Percentiles rank a stretch among this genome's conserved stretches.
phyloP scores from a whole-genome alignment of 2,888 invertebrate species.

The Pandemis heparana region DNA sequence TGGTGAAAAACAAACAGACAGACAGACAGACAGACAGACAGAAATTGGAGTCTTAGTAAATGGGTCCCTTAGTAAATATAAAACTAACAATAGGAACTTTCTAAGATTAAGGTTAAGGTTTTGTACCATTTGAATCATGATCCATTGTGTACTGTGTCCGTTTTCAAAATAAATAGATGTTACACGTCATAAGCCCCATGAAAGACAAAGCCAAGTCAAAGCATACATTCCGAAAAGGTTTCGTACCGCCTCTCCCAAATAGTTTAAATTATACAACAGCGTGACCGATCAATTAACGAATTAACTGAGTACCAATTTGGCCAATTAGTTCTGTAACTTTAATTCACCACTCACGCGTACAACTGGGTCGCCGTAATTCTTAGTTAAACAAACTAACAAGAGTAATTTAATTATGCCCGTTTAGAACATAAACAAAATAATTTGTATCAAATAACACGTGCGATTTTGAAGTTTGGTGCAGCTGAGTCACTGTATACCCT shows the following conservation, averaged over 20 bases:
- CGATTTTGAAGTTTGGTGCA: background rate
- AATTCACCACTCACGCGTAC: slow-evolving; percentile 37
- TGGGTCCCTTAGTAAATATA: too few relatives aligned
- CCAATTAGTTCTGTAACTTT: slow-evolving; percentile 35
- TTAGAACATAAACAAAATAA: slow-evolving; percentile 25
- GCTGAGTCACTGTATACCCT: background rate
- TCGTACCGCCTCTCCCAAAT: background rate
- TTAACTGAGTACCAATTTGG: slow-evolving; percentile 36
- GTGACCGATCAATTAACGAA: slow-evolving; percentile 41
- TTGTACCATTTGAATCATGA: too few relatives aligned
- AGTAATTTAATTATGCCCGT: slow-evolving; percentile 33
- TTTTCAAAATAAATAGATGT: background rate
- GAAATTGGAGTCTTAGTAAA: too few relatives aligned
- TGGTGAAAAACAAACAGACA: too few relatives aligned
- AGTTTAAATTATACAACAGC: slow-evolving; percentile 10
- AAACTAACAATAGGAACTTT: too few relatives aligned
- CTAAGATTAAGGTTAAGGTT: too few relatives aligned
- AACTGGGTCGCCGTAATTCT: slow-evolving; percentile 40
- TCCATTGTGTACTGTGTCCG: too few relatives aligned
- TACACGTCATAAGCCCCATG: too few relatives aligned
- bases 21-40: too few relatives aligned
- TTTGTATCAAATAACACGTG: slow-evolving; percentile 4
- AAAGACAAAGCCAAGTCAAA: background rate
- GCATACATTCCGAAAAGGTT: background rate
- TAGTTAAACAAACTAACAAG: slow-evolving; percentile 35